phyloP scores from a whole-genome alignment of 2,113 vertebrate genomes.

The Hemiprocne comata region DNA sequence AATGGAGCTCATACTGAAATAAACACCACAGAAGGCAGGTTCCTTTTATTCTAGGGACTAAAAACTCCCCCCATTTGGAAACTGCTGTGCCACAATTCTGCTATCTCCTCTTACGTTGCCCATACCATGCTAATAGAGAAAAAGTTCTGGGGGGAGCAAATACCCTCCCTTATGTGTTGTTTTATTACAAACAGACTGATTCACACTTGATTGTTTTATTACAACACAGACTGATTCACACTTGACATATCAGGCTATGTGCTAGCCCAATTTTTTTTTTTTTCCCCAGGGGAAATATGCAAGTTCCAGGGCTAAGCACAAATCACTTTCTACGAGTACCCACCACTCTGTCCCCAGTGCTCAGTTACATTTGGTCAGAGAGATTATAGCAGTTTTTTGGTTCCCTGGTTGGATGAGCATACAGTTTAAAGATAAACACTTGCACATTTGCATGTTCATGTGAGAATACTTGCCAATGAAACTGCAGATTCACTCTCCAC shows the following conservation, averaged over 20 bases:
- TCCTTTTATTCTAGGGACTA: background rate
- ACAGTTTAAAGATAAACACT: constrained; percentile 30
- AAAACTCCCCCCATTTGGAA: background rate
- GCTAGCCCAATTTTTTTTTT: too few species aligned
- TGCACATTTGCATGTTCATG: constrained; percentile 21
- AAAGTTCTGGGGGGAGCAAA: background rate
- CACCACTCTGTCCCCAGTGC: background rate
- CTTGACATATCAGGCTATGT: too few species aligned
- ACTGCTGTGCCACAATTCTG: background rate
- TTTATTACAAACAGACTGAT: background rate
- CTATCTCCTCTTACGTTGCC: background rate
- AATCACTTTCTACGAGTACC: background rate
- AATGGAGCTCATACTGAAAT: background rate
- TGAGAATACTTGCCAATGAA: background rate
- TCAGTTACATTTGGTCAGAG: background rate
- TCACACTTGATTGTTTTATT: background rate
- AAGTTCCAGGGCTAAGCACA: constrained; percentile 8
- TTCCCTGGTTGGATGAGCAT: background rate
- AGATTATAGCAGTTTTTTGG: constrained; percentile 24
- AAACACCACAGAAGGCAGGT: background rate
- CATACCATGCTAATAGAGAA: background rate
- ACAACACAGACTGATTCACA: background rate
- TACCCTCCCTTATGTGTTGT: background rate
- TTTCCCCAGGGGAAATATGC: background rate
- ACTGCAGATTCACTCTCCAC: background rate